Evolutionary conservation across 2,888 invertebrate genomes (phyloP).

Genomic region (Antheraea yamamai): DNA sequence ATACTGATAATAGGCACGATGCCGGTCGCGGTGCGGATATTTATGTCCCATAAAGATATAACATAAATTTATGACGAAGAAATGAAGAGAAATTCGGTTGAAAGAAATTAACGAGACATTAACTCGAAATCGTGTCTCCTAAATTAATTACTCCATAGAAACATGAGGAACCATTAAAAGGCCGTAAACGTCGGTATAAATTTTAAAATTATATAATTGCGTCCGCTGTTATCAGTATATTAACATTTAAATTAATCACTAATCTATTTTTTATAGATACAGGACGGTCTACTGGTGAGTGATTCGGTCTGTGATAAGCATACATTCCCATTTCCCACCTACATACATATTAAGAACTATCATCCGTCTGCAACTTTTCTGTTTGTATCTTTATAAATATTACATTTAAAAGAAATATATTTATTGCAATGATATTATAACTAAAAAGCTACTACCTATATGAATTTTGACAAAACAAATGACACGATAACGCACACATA

Average conservation of each 20-base stretch:
- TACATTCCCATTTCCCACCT: background rate
- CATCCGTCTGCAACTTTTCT: too few relatives aligned
- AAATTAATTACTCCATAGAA: constrained; percentile 35
- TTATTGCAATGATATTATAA: too few relatives aligned
- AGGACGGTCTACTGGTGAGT: background rate
- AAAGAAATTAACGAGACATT: constrained; percentile 39
- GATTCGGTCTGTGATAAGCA: background rate
- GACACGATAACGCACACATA: too few relatives aligned
- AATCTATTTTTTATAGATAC: background rate
- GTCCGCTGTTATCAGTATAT: background rate
- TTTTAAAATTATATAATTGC: constrained; percentile 18
- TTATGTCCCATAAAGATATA: constrained; percentile 5
- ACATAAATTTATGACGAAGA: background rate
- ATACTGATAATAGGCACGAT: background rate
- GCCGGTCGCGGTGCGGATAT: background rate
- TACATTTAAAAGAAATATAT: too few relatives aligned
- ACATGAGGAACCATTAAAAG: constrained; percentile 37
- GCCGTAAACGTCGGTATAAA: constrained; percentile 37
- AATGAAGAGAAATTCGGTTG: background rate
- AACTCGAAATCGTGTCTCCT: constrained; percentile 38
- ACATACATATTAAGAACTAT: background rate
- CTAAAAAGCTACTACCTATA: too few relatives aligned
- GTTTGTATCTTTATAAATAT: too few relatives aligned
- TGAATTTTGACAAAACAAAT: too few relatives aligned
- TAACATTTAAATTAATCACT: constrained; percentile 1